Conservation (phyloP, 23 tunicate species). For the Styela clava region DNA sequence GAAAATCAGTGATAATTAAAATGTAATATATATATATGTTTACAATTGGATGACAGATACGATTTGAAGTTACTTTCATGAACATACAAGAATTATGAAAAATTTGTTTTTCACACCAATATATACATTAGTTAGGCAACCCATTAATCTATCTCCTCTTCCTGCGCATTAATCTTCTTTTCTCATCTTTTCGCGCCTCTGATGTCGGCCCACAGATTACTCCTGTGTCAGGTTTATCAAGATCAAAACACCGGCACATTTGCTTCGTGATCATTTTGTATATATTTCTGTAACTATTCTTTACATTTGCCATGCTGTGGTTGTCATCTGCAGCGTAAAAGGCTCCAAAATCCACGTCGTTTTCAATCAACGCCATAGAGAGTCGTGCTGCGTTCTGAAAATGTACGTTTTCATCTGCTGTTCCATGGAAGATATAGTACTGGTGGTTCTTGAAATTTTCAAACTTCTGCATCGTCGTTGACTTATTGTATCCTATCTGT, state of each 20-base stretch:
- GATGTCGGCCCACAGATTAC: slow-evolving; percentile 1
- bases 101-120: no score
- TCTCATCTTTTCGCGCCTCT: background rate
- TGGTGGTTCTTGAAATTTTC: slow-evolving; percentile 53
- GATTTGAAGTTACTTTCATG: no score
- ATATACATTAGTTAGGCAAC: background rate
- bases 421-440: slow-evolving; percentile 60
- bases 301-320: slow-evolving; percentile 44
- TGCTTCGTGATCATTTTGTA: slow-evolving; percentile 62
- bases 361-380: slow-evolving; percentile 42
- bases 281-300: slow-evolving; percentile 47
- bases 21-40: no score
- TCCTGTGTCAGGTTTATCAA: background rate
- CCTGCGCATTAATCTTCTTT: background rate
- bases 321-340: slow-evolving; percentile 69
- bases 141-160: background rate
- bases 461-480: slow-evolving; percentile 38
- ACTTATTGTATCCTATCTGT: slow-evolving; percentile 40
- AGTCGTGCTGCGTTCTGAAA: slow-evolving; percentile 77
- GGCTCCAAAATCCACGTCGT: slow-evolving; percentile 56
- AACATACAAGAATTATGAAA: no score
- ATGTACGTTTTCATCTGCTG: slow-evolving; percentile 86
- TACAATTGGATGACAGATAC: no score
- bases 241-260: slow-evolving; percentile 16
- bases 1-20: no score